phyloP scores from a whole-genome alignment of 2,113 vertebrate species.

The Loxodonta africana region DNA sequence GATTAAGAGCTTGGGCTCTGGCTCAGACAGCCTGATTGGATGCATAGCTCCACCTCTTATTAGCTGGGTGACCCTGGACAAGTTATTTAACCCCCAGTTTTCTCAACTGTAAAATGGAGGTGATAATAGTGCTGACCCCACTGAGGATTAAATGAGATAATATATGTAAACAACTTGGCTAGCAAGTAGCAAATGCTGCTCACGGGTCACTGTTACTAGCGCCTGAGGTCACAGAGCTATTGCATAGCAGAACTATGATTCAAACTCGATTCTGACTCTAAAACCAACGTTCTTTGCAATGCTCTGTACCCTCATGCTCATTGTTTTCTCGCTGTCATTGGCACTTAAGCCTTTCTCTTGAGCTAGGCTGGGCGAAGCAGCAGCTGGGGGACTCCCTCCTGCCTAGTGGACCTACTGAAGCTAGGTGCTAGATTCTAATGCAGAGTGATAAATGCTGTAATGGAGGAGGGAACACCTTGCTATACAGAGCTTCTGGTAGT shows the following conservation, averaged over 20 bases:
- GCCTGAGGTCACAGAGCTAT: not conserved
- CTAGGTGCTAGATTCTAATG: not conserved
- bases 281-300: not conserved
- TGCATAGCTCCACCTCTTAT: not conserved
- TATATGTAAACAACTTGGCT: not conserved
- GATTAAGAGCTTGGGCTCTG: not conserved
- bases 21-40: not conserved
- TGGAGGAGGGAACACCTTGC: not conserved
- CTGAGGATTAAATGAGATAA: constrained; percentile 31
- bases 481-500: not conserved
- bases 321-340: not conserved
- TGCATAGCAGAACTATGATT: not conserved
- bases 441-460: not conserved
- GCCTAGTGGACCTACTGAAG: not conserved
- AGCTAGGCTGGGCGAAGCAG: constrained; percentile 23
- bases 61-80: not conserved
- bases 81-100: constrained; percentile 8
- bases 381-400: not conserved
- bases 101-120: not conserved
- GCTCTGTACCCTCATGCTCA: not conserved
- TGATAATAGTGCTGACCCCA: not conserved
- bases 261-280: not conserved
- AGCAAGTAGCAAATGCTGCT: not conserved
- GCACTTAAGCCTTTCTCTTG: not conserved
- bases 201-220: constrained; percentile 9